Evolutionary conservation across 2,888 invertebrate species (phyloP).

Genomic region (Willowsia nigromaculata): DNA sequence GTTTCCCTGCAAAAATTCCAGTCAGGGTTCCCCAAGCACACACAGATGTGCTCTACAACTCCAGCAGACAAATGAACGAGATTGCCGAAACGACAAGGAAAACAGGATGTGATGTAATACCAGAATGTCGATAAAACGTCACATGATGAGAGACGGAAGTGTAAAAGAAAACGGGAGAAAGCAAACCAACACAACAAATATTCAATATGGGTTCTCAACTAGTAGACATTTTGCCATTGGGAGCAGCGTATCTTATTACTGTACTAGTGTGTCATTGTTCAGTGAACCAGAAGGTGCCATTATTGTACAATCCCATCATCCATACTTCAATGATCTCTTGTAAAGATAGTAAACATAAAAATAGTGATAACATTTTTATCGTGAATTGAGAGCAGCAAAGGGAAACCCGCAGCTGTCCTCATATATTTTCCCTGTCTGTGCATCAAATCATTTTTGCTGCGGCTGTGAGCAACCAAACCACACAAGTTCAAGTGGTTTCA

Average conservation of each 20-base stretch:
- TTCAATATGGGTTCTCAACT: not conserved
- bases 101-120: not conserved
- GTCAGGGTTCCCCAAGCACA: not conserved
- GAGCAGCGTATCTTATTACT: not conserved
- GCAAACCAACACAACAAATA: not conserved
- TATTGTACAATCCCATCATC: not conserved
- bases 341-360: not conserved
- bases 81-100: not conserved
- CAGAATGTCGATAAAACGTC: not conserved
- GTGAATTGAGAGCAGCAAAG: not conserved
- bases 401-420: constrained; percentile 12
- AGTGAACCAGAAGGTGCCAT: constrained; percentile 15
- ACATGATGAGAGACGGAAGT: not conserved
- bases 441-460: no score
- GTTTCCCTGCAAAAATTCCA: not conserved
- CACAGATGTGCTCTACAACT: not conserved
- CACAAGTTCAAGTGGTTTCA: constrained; percentile 42
- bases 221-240: not conserved
- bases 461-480: not conserved
- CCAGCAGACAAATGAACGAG: not conserved
- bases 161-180: not conserved
- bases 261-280: not conserved
- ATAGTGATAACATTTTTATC: not conserved
- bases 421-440: not conserved
- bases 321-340: not conserved